Percentiles rank a stretch among this genome's conserved stretches.
phyloP scores from a whole-genome alignment of 1,140 invertebrate species.

The Mylabris phalerata region DNA sequence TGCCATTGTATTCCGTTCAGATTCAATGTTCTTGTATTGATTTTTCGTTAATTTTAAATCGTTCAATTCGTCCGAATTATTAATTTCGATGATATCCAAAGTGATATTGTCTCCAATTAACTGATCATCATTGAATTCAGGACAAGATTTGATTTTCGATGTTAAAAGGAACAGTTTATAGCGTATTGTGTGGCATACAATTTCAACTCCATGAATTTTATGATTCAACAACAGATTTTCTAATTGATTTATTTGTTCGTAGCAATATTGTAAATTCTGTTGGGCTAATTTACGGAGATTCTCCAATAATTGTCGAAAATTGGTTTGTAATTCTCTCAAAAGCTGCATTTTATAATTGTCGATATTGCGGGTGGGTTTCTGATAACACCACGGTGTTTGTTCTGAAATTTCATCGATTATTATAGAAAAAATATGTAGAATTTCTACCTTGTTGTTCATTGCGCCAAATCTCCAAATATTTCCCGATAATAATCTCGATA shows the following conservation, averaged over 20 bases:
- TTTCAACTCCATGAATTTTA: slow-evolving; percentile 24
- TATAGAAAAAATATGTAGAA: no score
- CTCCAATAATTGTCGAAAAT: slow-evolving; percentile 21
- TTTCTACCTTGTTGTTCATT: slow-evolving; percentile 1
- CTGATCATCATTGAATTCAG: background rate
- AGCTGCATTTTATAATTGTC: slow-evolving; percentile 17
- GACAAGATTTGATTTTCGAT: background rate
- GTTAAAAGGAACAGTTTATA: slow-evolving; percentile 13
- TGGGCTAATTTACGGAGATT: slow-evolving; percentile 20
- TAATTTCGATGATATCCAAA: background rate
- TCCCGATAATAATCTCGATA: slow-evolving; percentile 22
- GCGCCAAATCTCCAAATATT: slow-evolving; percentile 22
- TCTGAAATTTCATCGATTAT: background rate
- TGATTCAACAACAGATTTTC: slow-evolving; percentile 25
- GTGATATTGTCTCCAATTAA: no score
- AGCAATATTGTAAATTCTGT: slow-evolving; percentile 17
- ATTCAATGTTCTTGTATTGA: slow-evolving; percentile 12
- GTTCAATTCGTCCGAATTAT: background rate
- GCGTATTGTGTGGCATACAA: slow-evolving; percentile 13
- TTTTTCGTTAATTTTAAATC: slow-evolving; percentile 3
- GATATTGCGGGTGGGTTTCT: background rate
- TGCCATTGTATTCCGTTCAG: slow-evolving; percentile 12
- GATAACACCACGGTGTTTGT: slow-evolving; percentile 3
- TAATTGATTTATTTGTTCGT: slow-evolving; percentile 20
- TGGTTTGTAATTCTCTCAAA: slow-evolving; percentile 19